Base-by-base conservation (phyloP, 2,797 vertebrate species). In the Anguilla obscura region DNA sequence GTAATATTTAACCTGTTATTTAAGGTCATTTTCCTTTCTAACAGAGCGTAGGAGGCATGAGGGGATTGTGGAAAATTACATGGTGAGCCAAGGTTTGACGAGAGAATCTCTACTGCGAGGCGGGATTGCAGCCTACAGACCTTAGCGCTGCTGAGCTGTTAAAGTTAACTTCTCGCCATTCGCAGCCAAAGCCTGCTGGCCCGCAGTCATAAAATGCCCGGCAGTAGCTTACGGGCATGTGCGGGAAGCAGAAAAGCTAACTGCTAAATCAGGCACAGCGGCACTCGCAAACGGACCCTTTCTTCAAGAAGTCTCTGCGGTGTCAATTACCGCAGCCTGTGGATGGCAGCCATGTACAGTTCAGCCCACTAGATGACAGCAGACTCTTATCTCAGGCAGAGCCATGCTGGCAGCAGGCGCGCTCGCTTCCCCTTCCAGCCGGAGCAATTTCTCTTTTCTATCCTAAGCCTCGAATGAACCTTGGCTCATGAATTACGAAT, bases 341-440 rank as follows among this genome's bases (percentile, higher is more conserved):
- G 45, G 83, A 48, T 16, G 33, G n/a, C 3, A 7, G 27, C 30
- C 76, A 33, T 80, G 1, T 85, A 63, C 7, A 7, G 2, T 12
- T 36, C 33, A 24, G 10, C 36, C 74, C 88, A 86, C 85, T 88
- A 86, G 88, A 82, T 88, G 88, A 54, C 84, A 88, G 88, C 71
- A 88, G n/a, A 79, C 50, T 66, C 85, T 86, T 63, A 45, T 63
- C 16, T 88, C 69, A 48, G 16, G 36, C 24, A 86, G 9, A 12
- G 40, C 45, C 24, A 48, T 10, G 40, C 45, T 63, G 1, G 36
- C 30, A 86, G 33, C 21, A n/a, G 9, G 30, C 58, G 45, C 30
- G 48, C 33, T 50, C 30, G 3, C 30, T 60, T 58, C 74, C 33
- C 24, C 16, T 40, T 27, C 69, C 14, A 30, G 16, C 56, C 58